Percentiles rank a stretch among this genome's conserved stretches.
These are phyloP conservation scores for Leptopilina boulardi DNA, from an alignment of 1,140 invertebrate genomes.

Conservation along the genomic window DNA sequence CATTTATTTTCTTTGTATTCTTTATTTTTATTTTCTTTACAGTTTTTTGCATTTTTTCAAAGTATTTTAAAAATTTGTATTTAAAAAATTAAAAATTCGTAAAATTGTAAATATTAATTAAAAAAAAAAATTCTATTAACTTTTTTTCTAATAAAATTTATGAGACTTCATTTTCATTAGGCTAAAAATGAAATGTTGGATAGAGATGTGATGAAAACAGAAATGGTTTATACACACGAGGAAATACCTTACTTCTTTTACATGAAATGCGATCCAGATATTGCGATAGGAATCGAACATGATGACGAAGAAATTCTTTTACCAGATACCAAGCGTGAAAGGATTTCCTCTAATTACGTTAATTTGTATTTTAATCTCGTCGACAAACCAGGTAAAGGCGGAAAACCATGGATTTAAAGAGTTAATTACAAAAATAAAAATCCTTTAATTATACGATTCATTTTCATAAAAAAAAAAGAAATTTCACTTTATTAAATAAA, in stretches of 20 bases:
- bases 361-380: slow-evolving; percentile 62
- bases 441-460: background rate
- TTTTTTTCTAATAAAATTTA: background rate
- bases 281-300: slow-evolving; percentile 56
- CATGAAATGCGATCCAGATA: slow-evolving; percentile 49
- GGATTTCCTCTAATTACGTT: slow-evolving; percentile 48
- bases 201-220: slow-evolving; percentile 42
- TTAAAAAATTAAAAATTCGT: no score
- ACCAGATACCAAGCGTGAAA: slow-evolving; percentile 49
- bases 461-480: background rate
- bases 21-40: no score
- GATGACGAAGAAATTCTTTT: slow-evolving; percentile 51
- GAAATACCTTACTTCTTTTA: slow-evolving; percentile 55
- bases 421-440: background rate
- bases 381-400: slow-evolving; percentile 52
- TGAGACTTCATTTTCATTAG: slow-evolving; percentile 33
- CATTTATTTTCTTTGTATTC: no score
- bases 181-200: slow-evolving; percentile 48
- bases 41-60: no score
- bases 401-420: slow-evolving; percentile 37
- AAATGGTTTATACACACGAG: slow-evolving; percentile 34
- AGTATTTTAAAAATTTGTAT: no score
- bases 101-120: no score
- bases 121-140: no score
- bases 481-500: background rate